A percentile compares a stretch with the other conserved stretches of the same genome.
These are phyloP conservation scores for Gymnocypris eckloni DNA, from an alignment of 2,797 vertebrate species.

Conservation along the genomic window DNA sequence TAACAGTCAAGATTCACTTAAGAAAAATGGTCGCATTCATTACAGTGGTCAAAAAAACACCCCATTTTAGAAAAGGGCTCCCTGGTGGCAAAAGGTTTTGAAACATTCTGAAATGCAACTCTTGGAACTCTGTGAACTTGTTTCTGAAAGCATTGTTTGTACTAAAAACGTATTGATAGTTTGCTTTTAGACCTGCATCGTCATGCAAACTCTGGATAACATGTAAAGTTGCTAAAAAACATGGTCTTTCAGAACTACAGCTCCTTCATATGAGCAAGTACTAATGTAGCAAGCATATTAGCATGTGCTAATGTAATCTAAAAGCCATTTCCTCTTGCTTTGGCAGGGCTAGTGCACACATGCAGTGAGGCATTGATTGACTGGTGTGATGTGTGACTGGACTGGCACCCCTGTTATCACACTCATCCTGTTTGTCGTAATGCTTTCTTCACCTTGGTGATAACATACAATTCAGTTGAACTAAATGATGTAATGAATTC, in stretches of 20 bases:
- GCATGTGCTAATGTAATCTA: neutral
- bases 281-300: too few species aligned
- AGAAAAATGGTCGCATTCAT: neutral
- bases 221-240: neutral
- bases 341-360: constrained; percentile 2
- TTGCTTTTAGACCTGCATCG: neutral
- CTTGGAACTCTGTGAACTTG: neutral
- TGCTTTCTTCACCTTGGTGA: constrained; percentile 12
- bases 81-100: neutral
- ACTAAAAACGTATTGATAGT: neutral
- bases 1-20: constrained; percentile 16
- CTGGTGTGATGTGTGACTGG: neutral
- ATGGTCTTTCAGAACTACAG: neutral
- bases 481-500: neutral
- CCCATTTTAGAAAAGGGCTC: neutral
- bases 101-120: neutral
- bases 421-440: neutral
- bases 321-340: constrained; percentile 18
- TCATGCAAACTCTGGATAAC: constrained; percentile 7
- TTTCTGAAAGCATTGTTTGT: neutral
- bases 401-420: constrained; percentile 21
- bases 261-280: neutral
- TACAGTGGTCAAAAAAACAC: neutral
- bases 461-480: neutral
- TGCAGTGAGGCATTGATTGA: constrained; percentile 12